Conservation (phyloP, 2,888 invertebrate genomes). For the Cotesia congregata region DNA sequence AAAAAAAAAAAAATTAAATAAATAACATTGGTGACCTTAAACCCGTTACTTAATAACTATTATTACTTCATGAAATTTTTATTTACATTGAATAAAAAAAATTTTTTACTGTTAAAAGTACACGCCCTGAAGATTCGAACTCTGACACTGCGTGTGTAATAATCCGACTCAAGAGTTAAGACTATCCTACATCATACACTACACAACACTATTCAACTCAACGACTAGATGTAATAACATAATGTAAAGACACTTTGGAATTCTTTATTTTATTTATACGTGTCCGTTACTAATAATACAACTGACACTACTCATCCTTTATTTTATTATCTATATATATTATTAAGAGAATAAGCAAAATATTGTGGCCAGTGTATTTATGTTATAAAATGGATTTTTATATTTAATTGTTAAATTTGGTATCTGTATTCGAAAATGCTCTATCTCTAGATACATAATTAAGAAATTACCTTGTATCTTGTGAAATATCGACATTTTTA, state of each 20-base stretch:
- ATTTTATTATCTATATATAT: no score
- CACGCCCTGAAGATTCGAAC: neutral
- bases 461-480: no score
- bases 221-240: neutral
- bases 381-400: no score
- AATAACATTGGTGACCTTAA: neutral
- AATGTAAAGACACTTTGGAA: neutral
- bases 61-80: neutral
- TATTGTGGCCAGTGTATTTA: no score
- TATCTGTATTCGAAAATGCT: no score
- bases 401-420: no score
- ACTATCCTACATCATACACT: neutral
- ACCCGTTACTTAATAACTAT: neutral
- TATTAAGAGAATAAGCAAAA: no score
- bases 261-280: neutral
- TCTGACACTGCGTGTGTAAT: slow-evolving; percentile 1
- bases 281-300: neutral
- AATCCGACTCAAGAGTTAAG: neutral
- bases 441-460: no score
- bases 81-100: neutral
- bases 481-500: no score
- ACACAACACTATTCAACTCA: neutral
- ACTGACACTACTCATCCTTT: neutral
- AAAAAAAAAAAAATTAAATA: neutral
- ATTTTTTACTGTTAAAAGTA: neutral